phyloP scores from a whole-genome alignment of 2,113 vertebrate species.

The Steatornis caripensis region DNA sequence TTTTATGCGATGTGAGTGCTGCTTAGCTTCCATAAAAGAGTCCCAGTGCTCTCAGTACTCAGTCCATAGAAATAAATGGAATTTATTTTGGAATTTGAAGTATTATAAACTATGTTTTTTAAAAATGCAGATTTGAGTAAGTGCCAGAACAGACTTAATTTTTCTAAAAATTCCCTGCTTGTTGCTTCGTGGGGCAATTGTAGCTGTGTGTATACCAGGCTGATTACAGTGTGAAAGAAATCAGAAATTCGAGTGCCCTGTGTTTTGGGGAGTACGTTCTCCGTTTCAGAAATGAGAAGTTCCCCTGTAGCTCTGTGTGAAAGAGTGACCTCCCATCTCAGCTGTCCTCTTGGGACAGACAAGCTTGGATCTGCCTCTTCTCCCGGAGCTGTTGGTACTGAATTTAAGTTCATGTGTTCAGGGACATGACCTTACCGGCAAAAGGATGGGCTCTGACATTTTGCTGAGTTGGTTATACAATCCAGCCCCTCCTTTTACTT shows the following conservation, averaged over 20 bases:
- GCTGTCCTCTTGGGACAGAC: background rate
- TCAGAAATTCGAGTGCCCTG: background rate
- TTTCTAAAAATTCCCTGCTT: background rate
- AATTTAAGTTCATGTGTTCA: background rate
- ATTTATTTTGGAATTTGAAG: background rate
- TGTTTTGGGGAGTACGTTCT: background rate
- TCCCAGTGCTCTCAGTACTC: no score
- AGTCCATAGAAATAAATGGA: background rate
- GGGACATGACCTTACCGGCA: background rate
- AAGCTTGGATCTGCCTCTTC: background rate
- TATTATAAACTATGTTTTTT: background rate
- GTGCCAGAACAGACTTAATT: background rate
- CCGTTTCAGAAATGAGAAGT: background rate
- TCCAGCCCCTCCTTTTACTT: background rate
- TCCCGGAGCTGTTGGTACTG: background rate
- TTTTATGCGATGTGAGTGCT: background rate
- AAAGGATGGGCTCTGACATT: background rate
- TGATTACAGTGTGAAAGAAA: background rate
- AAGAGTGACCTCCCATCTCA: background rate
- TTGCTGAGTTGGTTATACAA: background rate
- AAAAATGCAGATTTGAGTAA: background rate
- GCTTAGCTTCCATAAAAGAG: background rate
- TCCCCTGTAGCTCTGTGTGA: background rate
- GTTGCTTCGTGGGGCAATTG: background rate
- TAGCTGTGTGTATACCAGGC: background rate